Conservation (phyloP, 2,797 vertebrate species). For the Vireo griseus region DNA sequence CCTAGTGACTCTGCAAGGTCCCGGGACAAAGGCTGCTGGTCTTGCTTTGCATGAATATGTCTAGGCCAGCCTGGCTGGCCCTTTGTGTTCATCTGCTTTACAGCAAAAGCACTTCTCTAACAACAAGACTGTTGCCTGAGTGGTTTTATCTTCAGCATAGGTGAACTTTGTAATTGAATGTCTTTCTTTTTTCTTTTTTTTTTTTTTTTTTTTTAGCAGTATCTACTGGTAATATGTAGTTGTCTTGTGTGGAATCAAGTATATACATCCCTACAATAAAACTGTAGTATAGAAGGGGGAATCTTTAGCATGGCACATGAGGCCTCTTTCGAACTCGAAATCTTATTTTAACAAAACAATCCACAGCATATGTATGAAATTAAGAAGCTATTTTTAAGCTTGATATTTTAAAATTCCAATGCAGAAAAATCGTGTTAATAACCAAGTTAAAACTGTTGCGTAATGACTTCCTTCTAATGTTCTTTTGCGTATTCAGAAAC, state of each 20-base stretch:
- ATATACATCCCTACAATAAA: neutral
- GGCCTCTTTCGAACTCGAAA: neutral
- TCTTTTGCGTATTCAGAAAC: neutral
- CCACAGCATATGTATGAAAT: neutral
- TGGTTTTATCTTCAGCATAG: neutral
- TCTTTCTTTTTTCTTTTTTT: neutral
- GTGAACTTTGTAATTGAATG: neutral
- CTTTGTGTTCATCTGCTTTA: neutral
- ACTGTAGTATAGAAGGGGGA: neutral
- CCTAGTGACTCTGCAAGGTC: neutral
- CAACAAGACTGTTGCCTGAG: rapidly evolving
- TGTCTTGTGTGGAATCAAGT: neutral
- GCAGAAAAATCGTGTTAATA: neutral
- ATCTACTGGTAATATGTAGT: neutral
- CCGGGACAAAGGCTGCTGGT: neutral
- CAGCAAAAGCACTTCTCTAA: neutral
- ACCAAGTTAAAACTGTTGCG: neutral
- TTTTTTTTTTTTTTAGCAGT: neutral
- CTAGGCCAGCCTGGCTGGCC: neutral
- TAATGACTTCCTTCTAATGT: neutral
- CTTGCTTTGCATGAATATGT: neutral
- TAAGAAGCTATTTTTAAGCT: neutral
- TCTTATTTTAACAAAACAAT: neutral
- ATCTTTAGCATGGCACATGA: neutral
- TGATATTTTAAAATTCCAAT: neutral